Conservation (phyloP, 2,888 invertebrate species). For the Rhamnusium bicolor region DNA sequence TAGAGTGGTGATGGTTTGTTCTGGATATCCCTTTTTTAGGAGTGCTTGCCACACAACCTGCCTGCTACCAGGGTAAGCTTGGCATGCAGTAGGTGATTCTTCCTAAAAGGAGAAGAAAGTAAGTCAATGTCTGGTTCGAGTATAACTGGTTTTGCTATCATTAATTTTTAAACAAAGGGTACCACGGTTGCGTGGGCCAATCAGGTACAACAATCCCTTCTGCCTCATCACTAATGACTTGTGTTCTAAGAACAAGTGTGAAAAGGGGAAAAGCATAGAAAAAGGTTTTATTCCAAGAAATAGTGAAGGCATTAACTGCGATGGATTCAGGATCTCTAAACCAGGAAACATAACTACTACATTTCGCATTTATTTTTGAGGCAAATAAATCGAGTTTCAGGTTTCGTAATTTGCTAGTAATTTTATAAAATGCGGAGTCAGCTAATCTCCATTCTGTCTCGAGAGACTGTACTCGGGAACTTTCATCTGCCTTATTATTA, state of each 20-base stretch:
- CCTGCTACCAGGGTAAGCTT: neutral
- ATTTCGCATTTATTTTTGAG: neutral
- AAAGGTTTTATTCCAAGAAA: neutral
- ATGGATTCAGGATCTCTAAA: neutral
- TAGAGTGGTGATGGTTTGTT: too few relatives aligned
- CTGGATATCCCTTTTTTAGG: too few relatives aligned
- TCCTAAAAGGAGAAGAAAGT: neutral
- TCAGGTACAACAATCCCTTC: neutral
- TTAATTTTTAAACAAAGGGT: neutral
- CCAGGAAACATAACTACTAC: neutral
- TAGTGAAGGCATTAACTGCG: neutral
- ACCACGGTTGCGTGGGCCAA: neutral
- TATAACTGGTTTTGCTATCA: neutral
- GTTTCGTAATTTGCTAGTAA: neutral
- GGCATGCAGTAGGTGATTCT: neutral
- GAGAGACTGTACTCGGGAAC: neutral
- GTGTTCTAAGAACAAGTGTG: neutral
- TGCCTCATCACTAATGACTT: neutral
- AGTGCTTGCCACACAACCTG: neutral
- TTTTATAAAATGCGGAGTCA: too few relatives aligned
- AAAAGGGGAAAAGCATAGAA: neutral
- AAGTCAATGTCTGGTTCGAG: neutral
- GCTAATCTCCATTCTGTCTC: neutral
- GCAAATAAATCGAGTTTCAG: neutral
- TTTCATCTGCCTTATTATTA: neutral